Evolutionary conservation across 2,888 invertebrate genomes (phyloP), one percentile per base, ranked within the genome.

Genomic region (Chrysodeixis includens): DNA sequence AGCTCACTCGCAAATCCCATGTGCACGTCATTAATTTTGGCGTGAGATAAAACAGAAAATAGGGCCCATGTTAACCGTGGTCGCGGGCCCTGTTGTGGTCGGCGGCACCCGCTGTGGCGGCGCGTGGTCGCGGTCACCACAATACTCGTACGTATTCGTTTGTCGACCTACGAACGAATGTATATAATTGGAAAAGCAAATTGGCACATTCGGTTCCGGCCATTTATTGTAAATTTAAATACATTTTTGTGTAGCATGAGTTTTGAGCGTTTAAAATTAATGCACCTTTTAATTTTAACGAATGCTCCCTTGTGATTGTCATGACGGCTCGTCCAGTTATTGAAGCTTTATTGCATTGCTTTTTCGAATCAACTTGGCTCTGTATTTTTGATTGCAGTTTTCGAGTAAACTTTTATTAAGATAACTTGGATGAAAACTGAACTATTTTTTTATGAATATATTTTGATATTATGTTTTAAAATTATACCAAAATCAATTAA

Each of bases 221-320:
- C 66, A 65, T 71, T 78, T 64, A 74, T 78, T 74, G 55, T 64
- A 61, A 68, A 68, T 64, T 56, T 69, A 58, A 62, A 67, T 67
- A 56, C 20, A 65, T 69, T 70, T 77, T 73, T 69, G 44, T 62
- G 60, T 62, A 32, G 59, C 66, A 51, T 68, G 44, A 67, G 59
- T 74, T 62, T 56, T 46, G 49, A 22, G 7, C 14, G 5, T 57
- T 62, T 60, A 61, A 76, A 70, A 59, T 76, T 46, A 70, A 70
- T 68, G 67, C 22, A 55, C 30, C 55, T 53, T 73, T 66, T 62
- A 54, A 63, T 78, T 63, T 68, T 55, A 59, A 76, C 61, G 30
- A 60, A 59, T 30, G 60, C 59, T 52, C 12, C 32, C 12, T 51
- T 30, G 26, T 30, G 49, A 65, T 73, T 62, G 44, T 63, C 26